Percentiles rank a stretch among this genome's conserved stretches.
Conservation (phyloP, 2,113 vertebrate species). For the Apus apus region DNA sequence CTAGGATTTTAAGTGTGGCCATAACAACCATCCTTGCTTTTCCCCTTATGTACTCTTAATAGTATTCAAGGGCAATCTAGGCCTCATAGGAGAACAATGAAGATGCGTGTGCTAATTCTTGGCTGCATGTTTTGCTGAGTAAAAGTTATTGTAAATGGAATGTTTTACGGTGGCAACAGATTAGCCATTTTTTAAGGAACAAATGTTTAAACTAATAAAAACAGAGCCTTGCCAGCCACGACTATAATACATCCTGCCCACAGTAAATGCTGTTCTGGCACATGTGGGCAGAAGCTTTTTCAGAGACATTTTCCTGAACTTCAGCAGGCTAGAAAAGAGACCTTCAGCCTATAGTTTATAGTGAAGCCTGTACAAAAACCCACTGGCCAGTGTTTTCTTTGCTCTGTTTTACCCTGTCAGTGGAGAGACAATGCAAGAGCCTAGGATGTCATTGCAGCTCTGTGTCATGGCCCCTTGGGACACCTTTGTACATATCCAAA, state of each 20-base stretch:
- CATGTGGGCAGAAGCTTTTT: neutral
- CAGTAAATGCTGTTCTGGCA: neutral
- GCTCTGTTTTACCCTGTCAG: neutral
- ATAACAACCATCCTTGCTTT: neutral
- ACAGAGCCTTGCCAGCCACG: neutral
- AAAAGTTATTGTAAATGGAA: neutral
- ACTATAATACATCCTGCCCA: neutral
- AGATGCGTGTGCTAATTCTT: neutral
- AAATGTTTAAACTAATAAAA: neutral
- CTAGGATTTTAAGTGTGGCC: neutral
- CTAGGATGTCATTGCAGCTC: accelerated
- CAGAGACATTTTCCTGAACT: neutral
- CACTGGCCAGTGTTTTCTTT: neutral
- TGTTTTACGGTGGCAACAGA: neutral
- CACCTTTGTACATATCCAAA: neutral
- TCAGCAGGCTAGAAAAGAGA: neutral
- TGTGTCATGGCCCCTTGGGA: neutral
- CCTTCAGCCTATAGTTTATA: neutral
- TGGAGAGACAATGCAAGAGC: neutral
- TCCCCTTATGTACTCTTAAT: neutral
- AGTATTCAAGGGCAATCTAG: neutral
- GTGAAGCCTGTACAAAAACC: neutral
- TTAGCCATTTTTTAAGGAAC: neutral
- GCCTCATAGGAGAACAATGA: neutral
- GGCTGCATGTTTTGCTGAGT: neutral